A percentile compares a stretch with the other conserved stretches of the same genome.
These are phyloP conservation scores for Xyrichtys novacula DNA, from an alignment of 2,797 vertebrate species.

Conservation along the genomic window DNA sequence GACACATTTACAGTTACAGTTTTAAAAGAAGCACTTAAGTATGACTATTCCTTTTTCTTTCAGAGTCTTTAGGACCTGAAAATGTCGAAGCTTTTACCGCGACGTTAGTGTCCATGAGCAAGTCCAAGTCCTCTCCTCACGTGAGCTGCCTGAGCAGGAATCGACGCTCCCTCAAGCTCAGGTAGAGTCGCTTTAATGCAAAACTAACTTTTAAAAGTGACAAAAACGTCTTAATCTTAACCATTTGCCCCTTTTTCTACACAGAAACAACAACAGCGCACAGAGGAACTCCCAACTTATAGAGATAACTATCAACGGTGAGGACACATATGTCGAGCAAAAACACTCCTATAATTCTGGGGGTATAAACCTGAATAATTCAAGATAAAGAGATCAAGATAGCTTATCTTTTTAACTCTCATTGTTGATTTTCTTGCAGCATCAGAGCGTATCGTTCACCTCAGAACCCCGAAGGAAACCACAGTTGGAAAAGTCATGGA, in stretches of 20 bases:
- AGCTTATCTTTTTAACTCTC: constrained; percentile 3
- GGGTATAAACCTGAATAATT: background rate
- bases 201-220: background rate
- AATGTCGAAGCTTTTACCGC: constrained; percentile 72
- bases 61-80: constrained; percentile 60
- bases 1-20: background rate
- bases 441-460: constrained; percentile 79
- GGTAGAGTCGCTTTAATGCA: constrained; percentile 49
- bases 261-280: constrained; percentile 63
- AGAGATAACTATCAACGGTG: constrained; percentile 74
- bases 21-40: background rate
- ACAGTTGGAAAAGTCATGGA: constrained; percentile 75
- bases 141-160: constrained; percentile 67
- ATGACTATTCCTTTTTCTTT: background rate
- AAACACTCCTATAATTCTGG: too few relatives aligned
- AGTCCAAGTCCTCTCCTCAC: constrained; percentile 72
- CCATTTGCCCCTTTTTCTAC: background rate
- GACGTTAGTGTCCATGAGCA: constrained; percentile 70
- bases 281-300: constrained; percentile 72
- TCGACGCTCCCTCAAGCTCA: constrained; percentile 70
- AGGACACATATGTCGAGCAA: constrained; percentile 43
- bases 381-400: too few relatives aligned
- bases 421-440: constrained; percentile 67
- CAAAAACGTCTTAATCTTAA: constrained; percentile 1
- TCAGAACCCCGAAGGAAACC: constrained; percentile 78